A percentile compares a stretch with the other conserved stretches of the same genome.
These are phyloP conservation scores for Ganaspis brasiliensis DNA, from an alignment of 2,888 invertebrate species.

Conservation along the genomic window DNA sequence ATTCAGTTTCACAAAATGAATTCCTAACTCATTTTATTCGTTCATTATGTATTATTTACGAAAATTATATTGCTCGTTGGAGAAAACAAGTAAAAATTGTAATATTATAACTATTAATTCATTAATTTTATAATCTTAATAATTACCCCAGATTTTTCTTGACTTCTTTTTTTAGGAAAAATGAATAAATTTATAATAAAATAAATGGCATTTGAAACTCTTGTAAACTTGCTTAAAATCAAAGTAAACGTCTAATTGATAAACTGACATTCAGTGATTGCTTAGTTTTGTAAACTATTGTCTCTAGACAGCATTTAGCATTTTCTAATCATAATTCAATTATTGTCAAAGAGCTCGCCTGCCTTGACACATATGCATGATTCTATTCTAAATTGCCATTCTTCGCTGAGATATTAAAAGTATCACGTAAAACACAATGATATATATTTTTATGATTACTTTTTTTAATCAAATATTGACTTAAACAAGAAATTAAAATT, in stretches of 20 bases:
- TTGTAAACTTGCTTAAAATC: no score
- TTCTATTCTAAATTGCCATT: conserved; percentile 11
- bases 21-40: not conserved
- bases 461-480: not conserved
- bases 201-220: no score
- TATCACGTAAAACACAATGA: conserved; percentile 2
- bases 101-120: no score
- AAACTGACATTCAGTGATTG: no score
- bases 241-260: no score
- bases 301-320: conserved; percentile 6
- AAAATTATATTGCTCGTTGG: no score
- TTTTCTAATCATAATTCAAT: conserved; percentile 4
- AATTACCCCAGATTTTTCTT: no score
- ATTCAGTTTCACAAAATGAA: not conserved
- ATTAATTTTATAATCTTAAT: no score
- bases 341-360: conserved; percentile 13
- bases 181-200: no score
- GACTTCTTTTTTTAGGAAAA: no score
- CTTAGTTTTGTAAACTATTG: not conserved
- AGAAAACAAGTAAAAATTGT: no score
- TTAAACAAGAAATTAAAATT: not conserved
- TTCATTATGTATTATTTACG: no score
- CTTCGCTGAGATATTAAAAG: not conserved
- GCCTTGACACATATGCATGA: conserved; percentile 6
- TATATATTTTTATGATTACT: not conserved